Conservation (phyloP, 2,797 vertebrate species). For the Heliangelus exortis region DNA sequence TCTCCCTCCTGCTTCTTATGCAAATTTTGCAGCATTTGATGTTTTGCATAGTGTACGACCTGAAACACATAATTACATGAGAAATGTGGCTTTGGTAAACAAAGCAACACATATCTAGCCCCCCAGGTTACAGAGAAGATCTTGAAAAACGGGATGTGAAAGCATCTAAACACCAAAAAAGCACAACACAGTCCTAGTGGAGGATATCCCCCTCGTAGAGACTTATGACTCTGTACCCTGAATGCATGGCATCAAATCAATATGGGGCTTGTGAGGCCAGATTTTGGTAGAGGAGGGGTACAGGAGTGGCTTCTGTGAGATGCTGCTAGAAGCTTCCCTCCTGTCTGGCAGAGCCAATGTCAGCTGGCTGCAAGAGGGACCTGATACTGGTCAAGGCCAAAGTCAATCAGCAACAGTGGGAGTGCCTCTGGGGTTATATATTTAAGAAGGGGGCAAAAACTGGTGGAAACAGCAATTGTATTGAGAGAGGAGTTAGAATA, state of each 20-base stretch:
- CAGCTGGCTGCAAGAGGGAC: accelerated
- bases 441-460: too few species aligned
- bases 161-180: background rate
- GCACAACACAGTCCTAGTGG: background rate
- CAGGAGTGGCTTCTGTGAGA: background rate
- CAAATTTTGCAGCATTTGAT: background rate
- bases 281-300: background rate
- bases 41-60: background rate
- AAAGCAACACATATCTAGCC: background rate
- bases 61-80: background rate
- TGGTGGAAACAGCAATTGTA: too few species aligned
- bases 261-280: background rate
- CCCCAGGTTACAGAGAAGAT: background rate
- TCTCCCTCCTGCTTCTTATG: background rate
- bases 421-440: too few species aligned
- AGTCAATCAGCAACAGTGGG: accelerated
- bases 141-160: background rate
- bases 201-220: background rate
- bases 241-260: background rate
- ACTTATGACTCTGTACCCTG: background rate
- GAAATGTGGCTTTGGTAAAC: background rate
- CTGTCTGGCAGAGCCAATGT: background rate
- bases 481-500: too few species aligned
- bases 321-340: background rate
- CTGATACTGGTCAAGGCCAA: accelerated